A percentile compares a stretch with the other conserved stretches of the same genome.
phyloP scores from a whole-genome alignment of 2,888 invertebrate genomes.

The Autographa pulchrina region DNA sequence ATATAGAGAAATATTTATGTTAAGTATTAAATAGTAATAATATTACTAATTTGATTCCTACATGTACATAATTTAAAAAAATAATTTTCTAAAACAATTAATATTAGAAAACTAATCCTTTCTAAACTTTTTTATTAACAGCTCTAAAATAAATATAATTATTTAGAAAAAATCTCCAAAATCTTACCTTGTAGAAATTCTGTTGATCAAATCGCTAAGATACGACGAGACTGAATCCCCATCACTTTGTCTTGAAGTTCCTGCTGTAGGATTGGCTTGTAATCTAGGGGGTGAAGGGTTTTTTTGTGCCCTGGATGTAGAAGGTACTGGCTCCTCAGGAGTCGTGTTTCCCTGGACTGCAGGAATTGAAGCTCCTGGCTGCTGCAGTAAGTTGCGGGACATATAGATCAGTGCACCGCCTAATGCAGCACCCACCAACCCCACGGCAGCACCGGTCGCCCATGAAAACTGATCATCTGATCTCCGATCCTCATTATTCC shows the following conservation, averaged over 20 bases:
- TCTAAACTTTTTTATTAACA: too few species aligned
- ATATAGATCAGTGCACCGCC: constrained; percentile 49
- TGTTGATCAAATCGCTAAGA: constrained; percentile 34
- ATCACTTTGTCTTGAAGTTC: not conserved
- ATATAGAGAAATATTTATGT: too few species aligned
- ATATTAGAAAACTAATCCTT: too few species aligned
- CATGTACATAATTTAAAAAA: too few species aligned
- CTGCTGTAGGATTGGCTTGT: not conserved
- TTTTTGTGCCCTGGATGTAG: not conserved
- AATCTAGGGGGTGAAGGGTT: not conserved
- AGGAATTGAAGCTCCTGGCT: not conserved
- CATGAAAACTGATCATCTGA: constrained; percentile 15
- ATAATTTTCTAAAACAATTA: too few species aligned
- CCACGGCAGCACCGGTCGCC: constrained; percentile 36
- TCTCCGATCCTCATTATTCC: not conserved
- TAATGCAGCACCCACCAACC: constrained; percentile 42
- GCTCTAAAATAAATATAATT: too few species aligned
- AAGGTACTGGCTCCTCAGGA: not conserved
- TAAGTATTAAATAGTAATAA: too few species aligned
- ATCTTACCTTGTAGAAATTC: constrained; percentile 30
- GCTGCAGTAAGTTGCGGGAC: constrained; percentile 19
- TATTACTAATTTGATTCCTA: too few species aligned
- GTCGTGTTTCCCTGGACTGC: not conserved
- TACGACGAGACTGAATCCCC: constrained; percentile 28
- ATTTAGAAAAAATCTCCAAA: too few species aligned